phyloP scores from a whole-genome alignment of 2,888 invertebrate genomes.

The Ennomos fuscantarius region DNA sequence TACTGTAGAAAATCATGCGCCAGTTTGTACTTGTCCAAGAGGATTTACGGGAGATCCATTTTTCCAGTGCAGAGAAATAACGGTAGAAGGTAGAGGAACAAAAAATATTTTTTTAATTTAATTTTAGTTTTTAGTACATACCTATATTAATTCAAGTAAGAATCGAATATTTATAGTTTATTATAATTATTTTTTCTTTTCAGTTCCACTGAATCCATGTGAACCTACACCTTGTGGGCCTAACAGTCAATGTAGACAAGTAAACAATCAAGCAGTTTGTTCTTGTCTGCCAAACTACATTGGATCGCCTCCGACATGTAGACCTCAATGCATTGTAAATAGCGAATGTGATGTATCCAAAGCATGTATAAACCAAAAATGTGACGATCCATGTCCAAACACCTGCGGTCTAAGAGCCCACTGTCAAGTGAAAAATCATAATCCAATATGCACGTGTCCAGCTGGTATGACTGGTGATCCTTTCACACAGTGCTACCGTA shows the following conservation, averaged over 20 bases:
- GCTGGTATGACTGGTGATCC: conserved; percentile 95
- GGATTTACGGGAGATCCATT: conserved; percentile 94
- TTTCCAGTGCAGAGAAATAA: conserved; percentile 88
- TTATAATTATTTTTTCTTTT: conserved; percentile 51
- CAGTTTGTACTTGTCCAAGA: conserved; percentile 90
- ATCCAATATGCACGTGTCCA: conserved; percentile 94
- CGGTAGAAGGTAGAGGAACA: conserved; percentile 64
- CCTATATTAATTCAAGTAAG: too few species aligned
- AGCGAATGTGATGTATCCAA: conserved; percentile 93
- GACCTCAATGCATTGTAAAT: conserved; percentile 94
- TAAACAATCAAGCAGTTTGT: conserved; percentile 93
- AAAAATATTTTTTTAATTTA: too few species aligned
- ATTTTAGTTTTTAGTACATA: too few species aligned
- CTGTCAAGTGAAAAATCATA: conserved; percentile 93
- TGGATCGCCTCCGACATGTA: conserved; percentile 91
- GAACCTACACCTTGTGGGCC: conserved; percentile 94
- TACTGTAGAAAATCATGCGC: conserved; percentile 91
- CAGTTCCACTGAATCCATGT: conserved; percentile 88
- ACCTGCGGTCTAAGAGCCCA: conserved; percentile 94
- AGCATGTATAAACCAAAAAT: conserved; percentile 94
- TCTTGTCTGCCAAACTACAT: conserved; percentile 92
- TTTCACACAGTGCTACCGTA: conserved; percentile 91
- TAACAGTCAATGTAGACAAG: conserved; percentile 93
- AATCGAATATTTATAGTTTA: too few species aligned
- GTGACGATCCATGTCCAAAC: conserved; percentile 94